Conservation (phyloP, 2,888 invertebrate genomes). For the Empis livida region DNA sequence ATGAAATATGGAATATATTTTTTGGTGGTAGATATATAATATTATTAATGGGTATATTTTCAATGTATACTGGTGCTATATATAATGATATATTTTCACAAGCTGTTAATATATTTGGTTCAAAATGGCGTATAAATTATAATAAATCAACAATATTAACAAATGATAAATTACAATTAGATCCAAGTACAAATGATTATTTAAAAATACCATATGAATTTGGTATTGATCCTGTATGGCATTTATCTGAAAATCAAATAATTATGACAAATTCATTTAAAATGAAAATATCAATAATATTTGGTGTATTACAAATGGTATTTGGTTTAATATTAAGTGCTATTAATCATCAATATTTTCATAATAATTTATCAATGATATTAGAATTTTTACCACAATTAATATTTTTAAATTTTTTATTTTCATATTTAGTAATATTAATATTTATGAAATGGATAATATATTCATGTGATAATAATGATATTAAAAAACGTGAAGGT, state of each 20-base stretch:
- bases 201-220: constrained; percentile 48
- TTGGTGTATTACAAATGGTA: constrained; percentile 88
- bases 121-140: constrained; percentile 58
- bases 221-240: constrained; percentile 69
- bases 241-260: constrained; percentile 70
- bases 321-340: constrained; percentile 77
- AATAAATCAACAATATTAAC: constrained; percentile 35
- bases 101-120: constrained; percentile 82
- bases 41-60: constrained; percentile 90
- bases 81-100: constrained; percentile 96
- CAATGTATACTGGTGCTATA: constrained; percentile 91
- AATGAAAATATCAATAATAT: constrained; percentile 89
- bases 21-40: constrained; percentile 96
- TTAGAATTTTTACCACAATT: constrained; percentile 84
- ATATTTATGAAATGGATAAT: constrained; percentile 83
- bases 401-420: constrained; percentile 69
- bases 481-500: constrained; percentile 26
- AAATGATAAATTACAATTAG: constrained; percentile 42
- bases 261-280: constrained; percentile 87
- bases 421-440: constrained; percentile 78
- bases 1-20: constrained; percentile 90
- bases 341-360: constrained; percentile 57
- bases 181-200: constrained; percentile 46
- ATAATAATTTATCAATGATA: constrained; percentile 49
- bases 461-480: constrained; percentile 45